phyloP scores from a whole-genome alignment of 2,113 vertebrate species.

The Ammodramus savannarum region DNA sequence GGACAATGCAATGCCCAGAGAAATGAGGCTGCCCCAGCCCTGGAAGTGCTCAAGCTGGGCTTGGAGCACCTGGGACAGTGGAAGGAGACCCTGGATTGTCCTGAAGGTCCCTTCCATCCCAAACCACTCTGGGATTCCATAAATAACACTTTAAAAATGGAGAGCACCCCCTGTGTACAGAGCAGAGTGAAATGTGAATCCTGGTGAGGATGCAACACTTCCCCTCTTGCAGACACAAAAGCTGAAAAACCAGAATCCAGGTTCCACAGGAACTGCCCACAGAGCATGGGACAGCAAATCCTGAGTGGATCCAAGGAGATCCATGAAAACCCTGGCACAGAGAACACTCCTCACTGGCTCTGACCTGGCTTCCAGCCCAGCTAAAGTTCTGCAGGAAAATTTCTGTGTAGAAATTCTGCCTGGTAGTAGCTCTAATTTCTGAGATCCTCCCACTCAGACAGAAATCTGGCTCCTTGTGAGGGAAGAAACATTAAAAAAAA shows the following conservation, averaged over 20 bases:
- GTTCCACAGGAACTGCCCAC: not conserved
- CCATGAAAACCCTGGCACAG: not conserved
- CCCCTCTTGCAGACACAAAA: not conserved
- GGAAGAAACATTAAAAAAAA: not conserved
- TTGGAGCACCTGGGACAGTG: not conserved
- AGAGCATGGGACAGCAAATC: not conserved
- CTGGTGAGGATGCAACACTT: not conserved
- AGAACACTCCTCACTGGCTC: not conserved
- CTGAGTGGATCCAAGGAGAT: not conserved
- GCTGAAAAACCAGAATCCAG: not conserved
- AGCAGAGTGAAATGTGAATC: not conserved
- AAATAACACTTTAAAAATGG: not conserved
- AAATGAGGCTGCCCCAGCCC: not conserved
- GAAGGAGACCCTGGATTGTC: not conserved
- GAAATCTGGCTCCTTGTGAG: not conserved
- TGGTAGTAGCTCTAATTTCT: not conserved
- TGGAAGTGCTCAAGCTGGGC: not conserved
- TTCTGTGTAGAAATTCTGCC: not conserved
- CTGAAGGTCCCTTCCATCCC: not conserved
- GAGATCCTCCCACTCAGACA: not conserved
- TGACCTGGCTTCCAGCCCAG: not conserved
- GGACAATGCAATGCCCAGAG: not conserved
- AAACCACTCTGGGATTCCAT: not conserved
- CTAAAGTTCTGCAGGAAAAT: not conserved
- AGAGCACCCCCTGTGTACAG: not conserved